Evolutionary conservation across 2,797 vertebrate species (phyloP), one percentile per base, ranked within the genome.

Genomic region (Crocodylus rhombifer): DNA sequence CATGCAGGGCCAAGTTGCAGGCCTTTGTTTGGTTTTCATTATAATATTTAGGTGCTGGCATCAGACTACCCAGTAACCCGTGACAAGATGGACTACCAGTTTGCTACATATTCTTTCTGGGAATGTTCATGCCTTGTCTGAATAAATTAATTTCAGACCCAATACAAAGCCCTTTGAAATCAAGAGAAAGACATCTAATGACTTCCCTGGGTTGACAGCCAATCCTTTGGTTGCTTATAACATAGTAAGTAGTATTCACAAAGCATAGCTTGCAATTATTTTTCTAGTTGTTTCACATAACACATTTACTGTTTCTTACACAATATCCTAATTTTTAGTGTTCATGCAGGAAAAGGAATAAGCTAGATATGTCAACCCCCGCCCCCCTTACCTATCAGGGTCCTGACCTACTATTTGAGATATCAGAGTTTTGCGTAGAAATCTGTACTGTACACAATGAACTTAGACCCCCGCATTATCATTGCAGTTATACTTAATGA

Each of bases 91-190:
- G 83, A n/a, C 51, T 8, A 77, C 5, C 62, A 74, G 57, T 90
- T 93, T 86, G 21, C 90, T 86, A 86, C 87, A n/a, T 23, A 77
- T 63, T 25, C 6, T 36, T 92, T 79, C 81, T 67, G 64, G 64
- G 64, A 67, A 67, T 67, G n/a, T 67, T 7, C 30, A 18, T 67
- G 64, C 64, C n/a, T 30, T 17, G n/a, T 67, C 64, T 67, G 26
- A 89, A 57, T 33, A 74, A 82, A 79, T 86, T 75, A 84, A 86
- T 1, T 65, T 36, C 33, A 79, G 58, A 17, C 61, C 87, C 77
- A 42, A 71, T 71, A 20, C 42, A 65, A 33, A 21, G n/a, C 65
- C 30, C 84, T 64, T 21, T 30, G 58, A 88, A 79, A 30, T 71
- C 63, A 80, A 74, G 21, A 15, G 65, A 87, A 83, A 91, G 21